Evolutionary conservation across 2,113 vertebrate species (phyloP), one percentile per base, ranked within the genome.

Genomic region (Cephalopholis sonnerati): DNA sequence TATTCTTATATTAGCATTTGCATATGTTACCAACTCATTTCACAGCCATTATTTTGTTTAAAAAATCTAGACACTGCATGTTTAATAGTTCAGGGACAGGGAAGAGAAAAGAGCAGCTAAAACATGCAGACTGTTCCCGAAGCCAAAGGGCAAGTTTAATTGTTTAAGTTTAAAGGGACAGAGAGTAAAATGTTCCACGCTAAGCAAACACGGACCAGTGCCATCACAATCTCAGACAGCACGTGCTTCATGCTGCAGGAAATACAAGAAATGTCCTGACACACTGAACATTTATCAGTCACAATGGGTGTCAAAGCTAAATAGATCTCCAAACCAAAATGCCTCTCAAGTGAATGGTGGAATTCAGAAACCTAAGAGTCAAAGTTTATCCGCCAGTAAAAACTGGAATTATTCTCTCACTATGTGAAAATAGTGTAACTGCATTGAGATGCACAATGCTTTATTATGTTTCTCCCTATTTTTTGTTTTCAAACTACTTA

Each of bases 21-120:
- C 81, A 84, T 81, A 75, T 82, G 74, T 72, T 71, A 55, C 53
- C 51, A 62, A 65, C 15, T 82, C 36, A 91, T 87, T 87, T 82
- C 79, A 83, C 58, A 89, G 58, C 61, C 36, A 82, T 68, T 74
- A 80, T 78, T 73, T 69, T 72, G 82, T 84, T 65, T 51, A 41
- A 79, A 29, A 32, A 67, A 15, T 18, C 17, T 3, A n/a, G 36
- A 61, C 36, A 16, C 62, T 58, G 53, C 16, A 10, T 70, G 61
- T 79, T 82, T 86, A 71, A 53, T 66, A 12, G 41, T 65, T n/a
- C 25, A 3, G 27, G 17, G 2, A 3, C 20, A 57, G 27, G 54
- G 15, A 20, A 20, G 22, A 32, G 41, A 39, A 25, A 32, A 59
- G 24, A 64, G 22, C 51, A 55, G 22, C 29, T 74, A 29, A 67